Evolutionary conservation across 2,888 invertebrate genomes (phyloP), one percentile per base, ranked within the genome.

Genomic region (Luperina testacea): DNA sequence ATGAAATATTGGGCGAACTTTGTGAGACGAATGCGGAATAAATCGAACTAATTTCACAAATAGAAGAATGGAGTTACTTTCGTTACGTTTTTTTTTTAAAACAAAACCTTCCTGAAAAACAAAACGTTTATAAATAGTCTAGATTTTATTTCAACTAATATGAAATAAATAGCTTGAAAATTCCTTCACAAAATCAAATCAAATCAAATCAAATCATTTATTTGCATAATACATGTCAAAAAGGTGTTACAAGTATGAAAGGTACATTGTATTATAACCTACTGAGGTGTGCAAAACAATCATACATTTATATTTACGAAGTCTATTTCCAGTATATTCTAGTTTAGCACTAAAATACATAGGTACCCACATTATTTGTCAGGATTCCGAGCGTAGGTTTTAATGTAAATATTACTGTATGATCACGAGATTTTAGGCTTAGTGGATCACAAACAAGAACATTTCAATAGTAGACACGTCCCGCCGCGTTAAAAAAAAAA

Each of bases 371-470:
- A 45, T 38, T 75, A 69, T 67, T 84, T 85, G 68, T 74, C 73
- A 76, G 64, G 65, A 53, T 82, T 77, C 65, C 70, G 73, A 65
- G 65, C 75, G 72, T 77, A 53, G 70, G 61, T 72, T 72, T 70
- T 38, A 73, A 42, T 53, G 75, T 83, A 80, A 83, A 86, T 73
- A 80, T 77, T 45, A 51, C 48, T 70, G 27, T 20, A 64, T 48
- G 70, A 85, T 72, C 24, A 8, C 38, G 13, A 65, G 13, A 82
- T 77, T 63, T 69, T 59, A 72, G 72, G n/a, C 77, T 75, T 51
- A 65, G 15, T 6, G 15, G 51, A 68, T 61, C 27, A 63, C 27
- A 15, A 63, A 63, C 27, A 27, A 63, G n/a, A n/a, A 32, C 27
- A 63, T 32, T 63, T 32, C 17, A 32, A 63, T 63, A 2, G 7